phyloP scores from a whole-genome alignment of 2,797 vertebrate species.

The Protonibea diacanthus region DNA sequence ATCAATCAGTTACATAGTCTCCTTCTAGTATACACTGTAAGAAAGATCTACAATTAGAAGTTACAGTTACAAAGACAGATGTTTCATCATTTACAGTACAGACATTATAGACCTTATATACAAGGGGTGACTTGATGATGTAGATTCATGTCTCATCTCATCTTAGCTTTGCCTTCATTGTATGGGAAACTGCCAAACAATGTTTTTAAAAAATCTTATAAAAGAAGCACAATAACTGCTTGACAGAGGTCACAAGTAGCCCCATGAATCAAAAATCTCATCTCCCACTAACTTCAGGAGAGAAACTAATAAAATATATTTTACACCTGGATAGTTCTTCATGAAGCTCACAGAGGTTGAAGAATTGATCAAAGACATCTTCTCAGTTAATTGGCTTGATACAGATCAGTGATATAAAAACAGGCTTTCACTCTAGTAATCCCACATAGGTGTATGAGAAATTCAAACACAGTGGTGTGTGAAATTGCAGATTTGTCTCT shows the following conservation, averaged over 20 bases:
- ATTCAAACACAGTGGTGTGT: neutral
- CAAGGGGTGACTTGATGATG: neutral
- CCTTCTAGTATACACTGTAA: neutral
- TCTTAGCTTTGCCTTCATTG: neutral
- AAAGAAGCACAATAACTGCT: slow-evolving; percentile 17
- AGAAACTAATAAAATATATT: slow-evolving; percentile 26
- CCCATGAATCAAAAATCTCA: slow-evolving; percentile 11
- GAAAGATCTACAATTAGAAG: neutral
- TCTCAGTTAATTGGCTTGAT: neutral
- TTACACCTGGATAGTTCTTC: slow-evolving; percentile 16
- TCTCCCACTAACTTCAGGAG: slow-evolving; percentile 15
- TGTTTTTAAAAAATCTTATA: slow-evolving; percentile 10
- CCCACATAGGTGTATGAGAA: neutral
- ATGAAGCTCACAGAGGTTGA: slow-evolving; percentile 16
- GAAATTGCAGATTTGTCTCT: neutral
- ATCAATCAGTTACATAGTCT: neutral
- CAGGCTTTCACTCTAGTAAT: neutral
- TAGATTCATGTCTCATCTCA: neutral
- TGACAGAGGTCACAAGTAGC: neutral
- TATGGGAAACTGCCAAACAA: neutral
- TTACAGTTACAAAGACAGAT: neutral
- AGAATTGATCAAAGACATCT: slow-evolving; percentile 6
- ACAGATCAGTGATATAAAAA: neutral
- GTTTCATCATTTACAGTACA: slow-evolving; percentile 15
- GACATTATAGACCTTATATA: slow-evolving; percentile 25